Evolutionary conservation across 2,797 vertebrate genomes (phyloP).

Genomic region (Oreonectes daqikongensis): DNA sequence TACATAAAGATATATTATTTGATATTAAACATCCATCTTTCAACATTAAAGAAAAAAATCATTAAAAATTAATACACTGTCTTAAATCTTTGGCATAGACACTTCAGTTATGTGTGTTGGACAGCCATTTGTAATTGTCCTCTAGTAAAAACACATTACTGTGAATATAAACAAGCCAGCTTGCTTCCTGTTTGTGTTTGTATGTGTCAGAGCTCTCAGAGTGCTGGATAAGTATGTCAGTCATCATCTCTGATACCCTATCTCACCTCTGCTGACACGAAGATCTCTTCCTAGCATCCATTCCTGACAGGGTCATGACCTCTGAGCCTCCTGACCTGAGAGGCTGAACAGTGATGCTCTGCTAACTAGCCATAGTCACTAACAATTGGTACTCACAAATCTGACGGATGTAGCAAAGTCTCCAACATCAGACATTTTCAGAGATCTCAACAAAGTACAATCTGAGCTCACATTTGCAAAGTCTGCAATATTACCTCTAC

Average conservation of each 20-base stretch:
- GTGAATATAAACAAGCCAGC: slow-evolving; percentile 25
- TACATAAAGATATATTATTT: too few relatives aligned
- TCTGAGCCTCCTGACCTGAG: slow-evolving; percentile 41
- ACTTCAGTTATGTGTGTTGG: not conserved
- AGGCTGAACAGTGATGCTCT: slow-evolving; percentile 19
- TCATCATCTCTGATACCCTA: slow-evolving; percentile 41
- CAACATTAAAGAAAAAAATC: too few relatives aligned
- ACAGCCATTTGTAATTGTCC: slow-evolving; percentile 4
- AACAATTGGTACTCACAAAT: not conserved
- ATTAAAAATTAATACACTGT: too few relatives aligned
- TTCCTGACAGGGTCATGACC: slow-evolving; percentile 36
- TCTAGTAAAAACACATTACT: slow-evolving; percentile 11
- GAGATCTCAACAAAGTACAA: too few relatives aligned
- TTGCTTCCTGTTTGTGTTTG: slow-evolving; percentile 46
- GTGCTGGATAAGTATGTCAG: slow-evolving; percentile 43
- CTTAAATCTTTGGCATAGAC: too few relatives aligned
- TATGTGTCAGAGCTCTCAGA: slow-evolving; percentile 36
- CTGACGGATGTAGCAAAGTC: not conserved
- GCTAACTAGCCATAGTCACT: slow-evolving; percentile 26
- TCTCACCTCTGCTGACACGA: slow-evolving; percentile 36
- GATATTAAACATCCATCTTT: too few relatives aligned
- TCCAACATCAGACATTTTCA: too few relatives aligned
- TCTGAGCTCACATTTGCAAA: too few relatives aligned
- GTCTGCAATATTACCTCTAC: too few relatives aligned
- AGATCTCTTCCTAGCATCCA: slow-evolving; percentile 34